phyloP scores from a whole-genome alignment of 2,113 vertebrate genomes.

The Thermophis baileyi region DNA sequence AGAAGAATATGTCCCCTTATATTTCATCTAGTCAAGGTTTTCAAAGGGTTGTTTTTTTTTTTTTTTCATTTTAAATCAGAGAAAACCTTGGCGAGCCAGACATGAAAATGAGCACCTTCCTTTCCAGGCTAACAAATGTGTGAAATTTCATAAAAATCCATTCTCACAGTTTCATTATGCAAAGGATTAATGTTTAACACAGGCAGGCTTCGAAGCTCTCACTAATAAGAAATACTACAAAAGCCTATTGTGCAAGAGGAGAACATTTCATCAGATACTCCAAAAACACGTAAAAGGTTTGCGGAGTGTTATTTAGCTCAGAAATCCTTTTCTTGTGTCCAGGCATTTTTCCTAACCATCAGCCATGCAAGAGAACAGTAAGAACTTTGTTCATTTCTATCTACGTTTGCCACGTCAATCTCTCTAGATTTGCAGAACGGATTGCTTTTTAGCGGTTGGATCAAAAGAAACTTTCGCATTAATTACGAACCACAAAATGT shows the following conservation, averaged over 20 bases:
- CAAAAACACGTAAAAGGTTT: slow-evolving; percentile 53
- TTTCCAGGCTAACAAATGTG: slow-evolving; percentile 56
- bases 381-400: slow-evolving; percentile 5
- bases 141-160: slow-evolving; percentile 62
- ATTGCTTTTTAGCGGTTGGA: background rate
- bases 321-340: slow-evolving; percentile 51
- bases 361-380: slow-evolving; percentile 16
- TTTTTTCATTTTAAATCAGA: slow-evolving; percentile 43
- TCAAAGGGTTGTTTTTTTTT: slow-evolving; percentile 16
- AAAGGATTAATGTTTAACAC: slow-evolving; percentile 64
- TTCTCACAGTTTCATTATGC: slow-evolving; percentile 61
- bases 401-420: slow-evolving; percentile 32
- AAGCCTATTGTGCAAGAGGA: slow-evolving; percentile 51
- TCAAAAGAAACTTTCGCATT: background rate
- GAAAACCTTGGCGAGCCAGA: slow-evolving; percentile 43
- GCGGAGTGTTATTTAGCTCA: slow-evolving; percentile 42
- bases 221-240: slow-evolving; percentile 62
- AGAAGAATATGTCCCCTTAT: slow-evolving; percentile 10
- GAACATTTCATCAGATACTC: slow-evolving; percentile 61
- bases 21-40: slow-evolving; percentile 23
- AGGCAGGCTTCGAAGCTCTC: slow-evolving; percentile 44
- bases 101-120: slow-evolving; percentile 58
- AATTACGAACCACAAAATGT: slow-evolving; percentile 4
- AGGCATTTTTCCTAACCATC: slow-evolving; percentile 44
- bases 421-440: background rate